These are phyloP conservation scores for Ophion slaviceki DNA, from an alignment of 2,888 invertebrate genomes.

Conservation along the genomic window DNA sequence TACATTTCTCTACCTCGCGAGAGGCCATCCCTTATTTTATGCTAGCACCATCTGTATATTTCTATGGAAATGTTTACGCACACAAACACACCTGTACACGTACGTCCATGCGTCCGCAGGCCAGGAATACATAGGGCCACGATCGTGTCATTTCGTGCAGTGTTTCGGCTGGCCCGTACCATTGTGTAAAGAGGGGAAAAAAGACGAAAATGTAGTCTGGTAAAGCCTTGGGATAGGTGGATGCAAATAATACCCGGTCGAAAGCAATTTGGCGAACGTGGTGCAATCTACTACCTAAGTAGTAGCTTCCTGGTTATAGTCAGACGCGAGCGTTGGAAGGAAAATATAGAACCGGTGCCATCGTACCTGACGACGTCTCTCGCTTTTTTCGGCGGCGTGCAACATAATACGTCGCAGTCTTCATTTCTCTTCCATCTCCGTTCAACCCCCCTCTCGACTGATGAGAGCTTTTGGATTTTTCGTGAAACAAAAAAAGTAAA, in stretches of 20 bases:
- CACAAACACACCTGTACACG: background rate
- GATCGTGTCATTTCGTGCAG: conserved; percentile 63
- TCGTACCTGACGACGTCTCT: conserved; percentile 32
- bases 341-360: conserved; percentile 50
- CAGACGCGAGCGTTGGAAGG: conserved; percentile 64
- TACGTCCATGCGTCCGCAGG: conserved; percentile 28
- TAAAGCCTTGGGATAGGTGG: conserved; percentile 55
- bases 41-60: background rate
- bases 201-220: conserved; percentile 34
- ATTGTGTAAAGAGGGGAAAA: conserved; percentile 60
- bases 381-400: background rate
- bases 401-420: background rate
- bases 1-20: conserved; percentile 62
- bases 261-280: conserved; percentile 79
- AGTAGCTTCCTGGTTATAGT: conserved; percentile 72
- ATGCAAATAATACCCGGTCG: conserved; percentile 77
- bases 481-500: background rate
- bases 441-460: conserved; percentile 27
- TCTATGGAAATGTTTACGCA: conserved; percentile 16
- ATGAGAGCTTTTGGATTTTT: conserved; percentile 29
- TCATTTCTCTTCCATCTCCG: background rate
- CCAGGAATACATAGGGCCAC: conserved; percentile 49
- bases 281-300: conserved; percentile 76
- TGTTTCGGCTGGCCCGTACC: conserved; percentile 57
- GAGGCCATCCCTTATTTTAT: conserved; percentile 55